Evolutionary conservation across 2,113 vertebrate species (phyloP).

Genomic region (Triplophysa rosa): DNA sequence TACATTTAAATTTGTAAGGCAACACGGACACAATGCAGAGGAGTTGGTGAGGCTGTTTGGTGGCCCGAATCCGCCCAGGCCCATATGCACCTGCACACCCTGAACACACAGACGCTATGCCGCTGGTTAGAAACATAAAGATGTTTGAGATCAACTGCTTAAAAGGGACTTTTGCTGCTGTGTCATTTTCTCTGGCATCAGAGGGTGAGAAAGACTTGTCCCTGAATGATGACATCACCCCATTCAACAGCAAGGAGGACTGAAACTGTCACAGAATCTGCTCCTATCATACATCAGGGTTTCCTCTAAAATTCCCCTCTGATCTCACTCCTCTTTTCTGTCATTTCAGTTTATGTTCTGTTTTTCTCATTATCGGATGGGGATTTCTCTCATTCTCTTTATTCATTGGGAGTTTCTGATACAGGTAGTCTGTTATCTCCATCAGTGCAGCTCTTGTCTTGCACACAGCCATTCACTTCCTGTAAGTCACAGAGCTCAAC

Average conservation of each 20-base stretch:
- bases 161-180: neutral
- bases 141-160: neutral
- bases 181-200: neutral
- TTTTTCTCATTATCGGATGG: slow-evolving; percentile 4
- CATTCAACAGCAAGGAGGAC: neutral
- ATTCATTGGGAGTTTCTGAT: neutral
- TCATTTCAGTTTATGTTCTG: neutral
- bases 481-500: neutral
- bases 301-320: neutral
- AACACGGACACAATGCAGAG: too few relatives aligned
- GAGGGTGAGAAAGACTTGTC: neutral
- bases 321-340: neutral
- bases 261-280: neutral
- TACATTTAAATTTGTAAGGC: too few relatives aligned
- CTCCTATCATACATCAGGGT: neutral
- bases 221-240: slow-evolving; percentile 1
- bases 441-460: neutral
- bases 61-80: too few relatives aligned
- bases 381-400: slow-evolving; percentile 2
- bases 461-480: neutral
- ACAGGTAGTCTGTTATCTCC: neutral
- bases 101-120: too few relatives aligned
- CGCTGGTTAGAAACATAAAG: too few relatives aligned
- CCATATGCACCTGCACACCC: too few relatives aligned
- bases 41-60: too few relatives aligned